A percentile compares a stretch with the other conserved stretches of the same genome.
phyloP scores from a whole-genome alignment of 1,140 invertebrate species.

The Wiebesia pumilae region DNA sequence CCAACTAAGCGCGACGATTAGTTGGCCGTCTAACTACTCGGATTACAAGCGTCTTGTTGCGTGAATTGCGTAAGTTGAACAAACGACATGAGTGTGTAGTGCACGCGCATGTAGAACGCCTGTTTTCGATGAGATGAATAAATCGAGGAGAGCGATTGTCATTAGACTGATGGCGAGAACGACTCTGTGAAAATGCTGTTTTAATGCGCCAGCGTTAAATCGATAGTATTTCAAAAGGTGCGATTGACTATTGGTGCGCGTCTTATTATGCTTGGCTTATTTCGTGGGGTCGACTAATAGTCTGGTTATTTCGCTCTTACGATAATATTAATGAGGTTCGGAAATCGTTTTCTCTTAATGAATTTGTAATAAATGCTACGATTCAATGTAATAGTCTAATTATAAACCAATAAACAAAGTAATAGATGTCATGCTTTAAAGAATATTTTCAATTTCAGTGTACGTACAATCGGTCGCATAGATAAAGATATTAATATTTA shows the following conservation, averaged over 20 bases:
- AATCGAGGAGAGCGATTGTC: neutral
- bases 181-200: neutral
- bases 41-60: neutral
- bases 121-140: slow-evolving; percentile 12
- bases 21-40: neutral
- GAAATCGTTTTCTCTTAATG: neutral
- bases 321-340: neutral
- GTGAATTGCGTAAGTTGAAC: slow-evolving; percentile 11
- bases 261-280: neutral
- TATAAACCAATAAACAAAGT: neutral
- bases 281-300: too few relatives aligned
- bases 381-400: neutral
- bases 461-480: neutral
- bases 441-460: neutral
- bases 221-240: slow-evolving; percentile 54
- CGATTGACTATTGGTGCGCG: neutral
- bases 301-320: neutral
- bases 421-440: neutral
- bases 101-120: neutral
- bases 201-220: slow-evolving; percentile 55
- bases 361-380: neutral
- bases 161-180: neutral
- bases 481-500: neutral
- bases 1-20: too few relatives aligned
- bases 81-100: neutral